Evolutionary conservation across 37 sponge, comb jelly and placozoan species (phyloP).

Genomic region (Haliclona indistincta): DNA sequence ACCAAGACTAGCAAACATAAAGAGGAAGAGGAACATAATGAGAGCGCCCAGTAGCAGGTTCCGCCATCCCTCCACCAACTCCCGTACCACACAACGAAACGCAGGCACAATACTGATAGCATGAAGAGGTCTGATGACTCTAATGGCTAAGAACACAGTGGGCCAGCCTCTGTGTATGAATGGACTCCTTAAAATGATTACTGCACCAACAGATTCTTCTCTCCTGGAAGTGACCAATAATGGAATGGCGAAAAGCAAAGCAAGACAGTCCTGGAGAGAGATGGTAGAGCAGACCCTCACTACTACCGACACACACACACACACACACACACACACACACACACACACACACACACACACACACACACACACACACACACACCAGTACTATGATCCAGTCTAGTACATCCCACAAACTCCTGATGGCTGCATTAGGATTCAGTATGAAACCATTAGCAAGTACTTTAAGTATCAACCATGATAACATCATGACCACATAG

Average conservation of each 20-base stretch:
- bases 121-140: constrained; percentile 65
- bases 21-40: constrained; percentile 49
- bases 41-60: constrained; percentile 45
- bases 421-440: constrained; percentile 72
- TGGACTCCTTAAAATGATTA: neutral
- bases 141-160: constrained; percentile 31
- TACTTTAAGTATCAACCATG: constrained; percentile 23
- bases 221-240: neutral
- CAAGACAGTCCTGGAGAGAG: too few species aligned
- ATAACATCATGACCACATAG: neutral
- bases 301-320: too few species aligned
- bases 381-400: constrained; percentile 69
- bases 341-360: too few species aligned
- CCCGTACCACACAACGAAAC: constrained; percentile 44
- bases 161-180: neutral
- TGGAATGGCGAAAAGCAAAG: neutral
- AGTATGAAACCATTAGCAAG: constrained; percentile 66
- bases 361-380: too few species aligned
- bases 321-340: too few species aligned
- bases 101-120: constrained; percentile 54
- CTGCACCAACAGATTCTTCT: neutral
- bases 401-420: constrained; percentile 54
- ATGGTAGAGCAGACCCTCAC: too few species aligned
- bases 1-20: constrained; percentile 70
- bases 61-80: constrained; percentile 50